Evolutionary conservation across 2,888 invertebrate species (phyloP), one percentile per base, ranked within the genome.

Genomic region (Bombylius major): DNA sequence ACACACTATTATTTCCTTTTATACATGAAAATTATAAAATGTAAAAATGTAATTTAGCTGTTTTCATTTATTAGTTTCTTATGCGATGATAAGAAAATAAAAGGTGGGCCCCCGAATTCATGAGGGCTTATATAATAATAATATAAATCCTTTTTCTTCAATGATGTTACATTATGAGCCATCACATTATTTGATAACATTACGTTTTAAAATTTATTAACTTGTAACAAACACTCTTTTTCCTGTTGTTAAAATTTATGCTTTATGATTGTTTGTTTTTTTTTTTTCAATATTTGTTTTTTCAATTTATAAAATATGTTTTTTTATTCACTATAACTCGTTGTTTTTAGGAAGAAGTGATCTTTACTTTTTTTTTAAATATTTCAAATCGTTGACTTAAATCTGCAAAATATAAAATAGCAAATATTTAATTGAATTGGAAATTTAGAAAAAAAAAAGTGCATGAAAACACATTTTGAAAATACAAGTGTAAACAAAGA

Each of bases 111-210:
- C 72, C 73, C 73, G 70, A 72, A 70, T 64, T 67, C 67, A 69
- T 73, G 72, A 72, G 73, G 73, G 71, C 72, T 67, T 65, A 56
- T 53, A 39, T 47, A 46, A 52, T 50, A 49, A 53, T 62, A 60
- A 59, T 60, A 55, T 57, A 57, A 63, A 62, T 63, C 61, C 56
- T 65, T 70, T 60, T 55, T 61, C 61, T 62, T 62, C 57, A 60
- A 64, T 62, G 65, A 67, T 69, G 69, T 70, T 71, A 71, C 72
- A 72, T 71, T 72, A 67, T 73, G 65, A 69, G 73, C 73, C 73
- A 73, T 73, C 65, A 73, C 69, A 70, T 66, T 23, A 23, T 23
- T 62, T 64, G 65, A 68, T 65, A 71, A 69, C 73, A 73, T 73
- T 65, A 73, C 73, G 58, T 56, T 58, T 50, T 47, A 14, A 12